phyloP scores from a whole-genome alignment of 2,113 vertebrate species.

The Sitta europaea region DNA sequence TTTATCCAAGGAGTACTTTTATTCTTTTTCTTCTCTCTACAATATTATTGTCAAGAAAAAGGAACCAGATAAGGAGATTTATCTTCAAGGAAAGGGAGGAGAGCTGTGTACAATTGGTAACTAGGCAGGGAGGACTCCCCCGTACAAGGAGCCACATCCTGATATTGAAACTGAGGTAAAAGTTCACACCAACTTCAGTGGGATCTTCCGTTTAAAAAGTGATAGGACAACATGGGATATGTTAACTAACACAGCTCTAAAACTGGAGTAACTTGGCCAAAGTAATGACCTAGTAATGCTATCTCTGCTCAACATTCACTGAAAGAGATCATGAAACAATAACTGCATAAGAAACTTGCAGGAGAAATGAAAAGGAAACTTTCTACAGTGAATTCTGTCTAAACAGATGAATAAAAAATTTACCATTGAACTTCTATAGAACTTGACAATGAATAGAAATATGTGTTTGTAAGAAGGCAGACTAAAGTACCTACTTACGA shows the following conservation, averaged over 20 bases:
- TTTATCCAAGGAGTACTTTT: constrained; percentile 10
- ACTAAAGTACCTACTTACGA: not conserved
- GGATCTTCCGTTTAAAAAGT: not conserved
- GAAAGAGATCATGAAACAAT: not conserved
- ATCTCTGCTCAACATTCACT: not conserved
- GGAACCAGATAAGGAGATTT: constrained; percentile 61
- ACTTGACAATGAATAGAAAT: not conserved
- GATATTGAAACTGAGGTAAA: constrained; percentile 55
- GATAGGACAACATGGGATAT: not conserved
- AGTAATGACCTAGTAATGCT: not conserved
- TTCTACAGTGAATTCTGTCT: not conserved
- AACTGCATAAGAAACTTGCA: not conserved
- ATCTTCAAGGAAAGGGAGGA: constrained; percentile 67
- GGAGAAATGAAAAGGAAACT: not conserved
- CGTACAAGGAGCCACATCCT: constrained; percentile 55
- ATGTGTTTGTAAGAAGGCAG: not conserved
- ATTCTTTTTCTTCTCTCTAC: constrained; percentile 48
- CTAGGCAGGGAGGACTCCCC: constrained; percentile 49
- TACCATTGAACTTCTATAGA: not conserved
- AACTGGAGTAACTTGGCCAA: not conserved
- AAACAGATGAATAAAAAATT: not conserved
- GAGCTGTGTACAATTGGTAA: constrained; percentile 46
- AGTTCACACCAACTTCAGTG: constrained; percentile 30
- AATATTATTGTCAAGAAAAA: constrained; percentile 47
- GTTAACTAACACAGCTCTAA: not conserved